Base-by-base conservation (phyloP, 2,113 vertebrate genomes). In the Ophiodon elongatus region DNA sequence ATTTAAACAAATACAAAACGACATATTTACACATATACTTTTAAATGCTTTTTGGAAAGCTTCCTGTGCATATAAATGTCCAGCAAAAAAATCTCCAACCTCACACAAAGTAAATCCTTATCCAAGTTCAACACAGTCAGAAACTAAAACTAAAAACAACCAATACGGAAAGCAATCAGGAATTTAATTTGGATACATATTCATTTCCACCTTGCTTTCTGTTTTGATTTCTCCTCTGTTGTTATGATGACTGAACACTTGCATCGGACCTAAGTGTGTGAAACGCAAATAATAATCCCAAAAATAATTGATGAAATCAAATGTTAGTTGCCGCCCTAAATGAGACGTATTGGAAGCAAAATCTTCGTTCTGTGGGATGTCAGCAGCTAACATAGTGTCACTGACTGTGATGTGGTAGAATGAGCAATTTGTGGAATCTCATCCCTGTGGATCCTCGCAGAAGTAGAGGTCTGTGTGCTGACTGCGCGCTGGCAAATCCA, bases 401-500 rank as follows among this genome's bases (percentile, higher is more conserved):
- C 77, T 76, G 80, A 76, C 54, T 78, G 43, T 60, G 76, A 86
- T 83, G 76, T 66, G 85, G 69, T 60, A 33, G 77, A 80, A 79
- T 60, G 80, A 82, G 84, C 83, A 75, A 75, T 71, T 78, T 83
- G 52, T 60, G 29, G 78, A 75, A 27, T 73, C 57, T 76, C 68
- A 81, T 89, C 85, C 81, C 80, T 10, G 71, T 88, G 83, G 80
- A 89, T 84, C 74, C 54, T 35, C 54, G 63, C 79, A 71, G 69
- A 79, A 80, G 64, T 39, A 29, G 54, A 70, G n/a, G 71, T 63
- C 80, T 64, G 33, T 43, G 59, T 45, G 66, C 86, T 81, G 72
- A 90, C 80, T 80, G 65, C 17, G 8, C 59, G 35, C 78, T 68
- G 82, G 57, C 80, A 85, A 84, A 93, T 91, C 71, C 79, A 75